Evolutionary conservation across 2,888 invertebrate species (phyloP).

Genomic region (Mactromeris polynyma): DNA sequence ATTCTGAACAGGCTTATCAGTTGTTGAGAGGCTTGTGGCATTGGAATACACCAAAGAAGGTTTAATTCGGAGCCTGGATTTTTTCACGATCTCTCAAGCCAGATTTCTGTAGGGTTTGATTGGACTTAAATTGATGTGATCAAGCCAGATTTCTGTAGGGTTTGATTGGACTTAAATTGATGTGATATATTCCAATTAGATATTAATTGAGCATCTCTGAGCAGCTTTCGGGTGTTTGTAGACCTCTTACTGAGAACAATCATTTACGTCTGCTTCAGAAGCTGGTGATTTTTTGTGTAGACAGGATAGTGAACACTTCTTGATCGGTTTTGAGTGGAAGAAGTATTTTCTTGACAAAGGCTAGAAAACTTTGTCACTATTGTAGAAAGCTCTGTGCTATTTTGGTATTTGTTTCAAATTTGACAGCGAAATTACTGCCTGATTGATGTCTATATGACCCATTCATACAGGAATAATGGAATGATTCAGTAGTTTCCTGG

Average conservation of each 20-base stretch:
- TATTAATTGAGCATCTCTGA: conserved; percentile 50
- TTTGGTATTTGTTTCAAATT: conserved; percentile 14
- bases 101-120: conserved; percentile 33
- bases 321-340: not conserved
- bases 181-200: conserved; percentile 37
- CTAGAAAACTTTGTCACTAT: not conserved
- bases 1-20: conserved; percentile 48
- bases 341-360: not conserved
- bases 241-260: conserved; percentile 21
- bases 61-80: conserved; percentile 23
- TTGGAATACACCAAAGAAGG: conserved; percentile 26
- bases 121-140: conserved; percentile 50
- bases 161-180: conserved; percentile 53
- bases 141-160: conserved; percentile 27
- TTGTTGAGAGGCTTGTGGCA: conserved; percentile 46
- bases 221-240: conserved; percentile 14
- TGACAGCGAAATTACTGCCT: conserved; percentile 32
- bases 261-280: conserved; percentile 12
- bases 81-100: conserved; percentile 20
- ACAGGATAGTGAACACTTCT: not conserved
- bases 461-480: conserved; percentile 11
- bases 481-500: conserved; percentile 25
- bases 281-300: not conserved
- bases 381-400: not conserved
- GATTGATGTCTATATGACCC: conserved; percentile 33